Evolutionary conservation across 2,888 invertebrate genomes (phyloP), one percentile per base, ranked within the genome.

Genomic region (Oxycera nigricornis): DNA sequence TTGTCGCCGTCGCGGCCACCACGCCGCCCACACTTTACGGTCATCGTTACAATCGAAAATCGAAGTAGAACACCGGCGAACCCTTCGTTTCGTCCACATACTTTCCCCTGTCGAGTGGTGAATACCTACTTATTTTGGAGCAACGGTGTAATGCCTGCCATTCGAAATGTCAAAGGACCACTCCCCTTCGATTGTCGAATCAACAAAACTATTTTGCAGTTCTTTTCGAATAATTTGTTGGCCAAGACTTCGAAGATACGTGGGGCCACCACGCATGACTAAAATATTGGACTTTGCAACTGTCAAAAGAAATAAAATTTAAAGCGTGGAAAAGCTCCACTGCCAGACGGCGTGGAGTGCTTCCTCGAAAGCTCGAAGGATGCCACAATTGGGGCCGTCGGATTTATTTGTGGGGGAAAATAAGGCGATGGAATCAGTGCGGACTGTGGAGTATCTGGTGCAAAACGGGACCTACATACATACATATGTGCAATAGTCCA

Each of bases 51-150:
- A 55, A 70, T 70, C 70, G 70, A 70, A 70, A 70, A 70, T 70
- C 70, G 70, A 70, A 70, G 26, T 70, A 55, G 70, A 24, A 52
- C 70, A 70, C 70, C 70, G 70, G 70, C 31, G 55, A 70, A 70
- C 35, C 52, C 70, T 55, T 70, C 70, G 52, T 31, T n/a, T 30
- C 20, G 9, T 62, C 4, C 7, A 39, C 39, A 35, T 17, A 20
- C 46, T 50, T 28, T 70, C 52, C n/a, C 67, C 26, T 61, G 26
- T 26, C 9, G 24, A 55, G 61, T 61, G 61, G 61, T 61, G 35
- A 35, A 20, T 14, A 35, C 4, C 2, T 17, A 11, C 17, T 17
- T 14, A 20, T n/a, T n/a, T n/a, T n/a, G 20, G 35, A 61, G 14
- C 31, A 11, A 14, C 22, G 9, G 14, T 65, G 39, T 41, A 30